Evolutionary conservation across 2,113 vertebrate species (phyloP).

Genomic region (Gallinago jamesoni): DNA sequence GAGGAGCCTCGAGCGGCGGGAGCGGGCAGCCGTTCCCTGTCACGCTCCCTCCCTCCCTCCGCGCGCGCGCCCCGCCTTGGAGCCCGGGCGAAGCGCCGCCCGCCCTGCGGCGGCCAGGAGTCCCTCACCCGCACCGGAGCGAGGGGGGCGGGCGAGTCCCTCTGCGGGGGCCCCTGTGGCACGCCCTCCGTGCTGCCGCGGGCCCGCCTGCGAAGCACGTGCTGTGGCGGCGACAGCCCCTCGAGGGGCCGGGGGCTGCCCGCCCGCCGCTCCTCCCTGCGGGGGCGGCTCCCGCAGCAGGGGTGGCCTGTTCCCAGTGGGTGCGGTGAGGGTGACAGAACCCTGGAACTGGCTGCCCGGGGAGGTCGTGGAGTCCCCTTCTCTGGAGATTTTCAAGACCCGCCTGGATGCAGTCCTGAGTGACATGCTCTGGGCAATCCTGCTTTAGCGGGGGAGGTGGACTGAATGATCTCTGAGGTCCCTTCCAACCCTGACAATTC

Average conservation of each 20-base stretch:
- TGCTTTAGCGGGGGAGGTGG: no score
- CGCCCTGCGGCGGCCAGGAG: neutral
- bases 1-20: neutral
- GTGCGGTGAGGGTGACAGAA: no score
- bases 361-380: no score
- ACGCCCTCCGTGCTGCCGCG: fast-evolving
- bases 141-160: neutral
- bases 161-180: neutral
- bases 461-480: no score
- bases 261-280: neutral
- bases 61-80: neutral
- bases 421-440: no score
- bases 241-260: fast-evolving
- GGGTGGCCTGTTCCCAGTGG: neutral
- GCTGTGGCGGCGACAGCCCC: neutral
- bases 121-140: neutral
- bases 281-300: neutral
- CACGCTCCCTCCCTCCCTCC: no score
- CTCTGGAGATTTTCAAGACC: no score
- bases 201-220: neutral
- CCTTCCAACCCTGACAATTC: no score
- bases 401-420: no score
- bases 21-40: fast-evolving
- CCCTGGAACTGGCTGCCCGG: no score
- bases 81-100: neutral